Conservation (phyloP, 2,113 vertebrate species). For the Neoarius graeffei region DNA sequence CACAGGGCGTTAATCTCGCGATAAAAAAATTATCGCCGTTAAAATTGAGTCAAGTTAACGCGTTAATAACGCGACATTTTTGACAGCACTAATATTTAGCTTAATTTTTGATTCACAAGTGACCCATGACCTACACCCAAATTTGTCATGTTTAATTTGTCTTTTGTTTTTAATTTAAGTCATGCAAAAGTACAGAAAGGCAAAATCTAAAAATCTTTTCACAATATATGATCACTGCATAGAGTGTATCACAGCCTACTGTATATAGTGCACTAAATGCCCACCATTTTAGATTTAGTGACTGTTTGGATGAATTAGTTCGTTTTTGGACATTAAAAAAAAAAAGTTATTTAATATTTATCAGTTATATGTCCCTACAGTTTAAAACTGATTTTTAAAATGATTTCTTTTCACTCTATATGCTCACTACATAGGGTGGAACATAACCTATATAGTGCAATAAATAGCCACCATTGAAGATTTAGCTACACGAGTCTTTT, state of each 20-base stretch:
- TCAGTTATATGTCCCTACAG: not conserved
- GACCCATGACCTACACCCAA: no score
- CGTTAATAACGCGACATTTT: no score
- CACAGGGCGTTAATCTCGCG: no score
- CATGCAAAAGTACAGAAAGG: not conserved
- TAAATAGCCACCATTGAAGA: not conserved
- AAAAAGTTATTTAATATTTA: not conserved
- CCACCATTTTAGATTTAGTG: not conserved
- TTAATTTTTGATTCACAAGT: not conserved
- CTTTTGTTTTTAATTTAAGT: not conserved
- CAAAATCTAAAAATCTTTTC: not conserved
- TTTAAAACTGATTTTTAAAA: not conserved
- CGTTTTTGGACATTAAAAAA: not conserved
- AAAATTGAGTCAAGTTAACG: no score
- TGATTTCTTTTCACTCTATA: not conserved
- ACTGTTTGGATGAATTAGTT: not conserved
- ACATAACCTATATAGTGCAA: not conserved
- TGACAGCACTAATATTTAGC: no score
- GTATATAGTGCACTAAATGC: not conserved
- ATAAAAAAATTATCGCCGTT: no score
- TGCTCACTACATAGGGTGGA: not conserved
- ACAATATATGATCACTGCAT: not conserved
- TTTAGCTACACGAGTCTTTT: not conserved
- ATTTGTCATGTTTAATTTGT: not conserved
- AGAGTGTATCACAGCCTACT: not conserved